Evolutionary conservation across 2,797 vertebrate species (phyloP).

Genomic region (Liparis tanakae): DNA sequence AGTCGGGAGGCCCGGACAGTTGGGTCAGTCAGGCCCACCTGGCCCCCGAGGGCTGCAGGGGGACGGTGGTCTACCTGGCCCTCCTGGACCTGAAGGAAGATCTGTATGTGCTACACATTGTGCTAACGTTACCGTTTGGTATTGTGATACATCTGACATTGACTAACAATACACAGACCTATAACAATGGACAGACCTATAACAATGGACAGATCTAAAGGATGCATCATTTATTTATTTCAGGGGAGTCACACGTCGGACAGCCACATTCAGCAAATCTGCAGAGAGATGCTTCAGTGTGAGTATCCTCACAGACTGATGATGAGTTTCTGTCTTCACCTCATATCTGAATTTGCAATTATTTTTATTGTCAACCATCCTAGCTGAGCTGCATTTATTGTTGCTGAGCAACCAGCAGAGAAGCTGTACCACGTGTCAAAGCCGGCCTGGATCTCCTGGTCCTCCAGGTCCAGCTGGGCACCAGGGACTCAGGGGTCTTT

Average conservation of each 20-base stretch:
- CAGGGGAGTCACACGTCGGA: conserved; percentile 91
- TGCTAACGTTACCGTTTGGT: background rate
- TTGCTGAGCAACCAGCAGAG: conserved; percentile 88
- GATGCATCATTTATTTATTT: conserved; percentile 30
- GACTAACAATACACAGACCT: background rate
- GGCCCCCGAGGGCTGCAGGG: conserved; percentile 88
- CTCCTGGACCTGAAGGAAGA: conserved; percentile 89
- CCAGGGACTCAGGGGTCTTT: conserved; percentile 88
- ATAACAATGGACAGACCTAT: too few relatives aligned
- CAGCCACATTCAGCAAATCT: conserved; percentile 92
- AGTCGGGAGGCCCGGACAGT: conserved; percentile 87
- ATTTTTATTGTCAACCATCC: conserved; percentile 45
- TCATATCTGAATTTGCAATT: conserved; percentile 19
- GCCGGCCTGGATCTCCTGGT: conserved; percentile 84
- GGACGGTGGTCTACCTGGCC: conserved; percentile 77
- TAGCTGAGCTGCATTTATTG: conserved; percentile 90
- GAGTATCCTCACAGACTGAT: conserved; percentile 71
- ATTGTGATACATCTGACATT: background rate
- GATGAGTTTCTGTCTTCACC: conserved; percentile 8
- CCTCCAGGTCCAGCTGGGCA: conserved; percentile 86
- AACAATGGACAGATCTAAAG: background rate
- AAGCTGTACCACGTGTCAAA: conserved; percentile 88
- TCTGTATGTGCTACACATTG: conserved; percentile 84
- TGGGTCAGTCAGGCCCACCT: conserved; percentile 85
- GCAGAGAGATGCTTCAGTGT: conserved; percentile 93